Evolutionary conservation across 2,888 invertebrate genomes (phyloP).

Genomic region (Artemia sinica): DNA sequence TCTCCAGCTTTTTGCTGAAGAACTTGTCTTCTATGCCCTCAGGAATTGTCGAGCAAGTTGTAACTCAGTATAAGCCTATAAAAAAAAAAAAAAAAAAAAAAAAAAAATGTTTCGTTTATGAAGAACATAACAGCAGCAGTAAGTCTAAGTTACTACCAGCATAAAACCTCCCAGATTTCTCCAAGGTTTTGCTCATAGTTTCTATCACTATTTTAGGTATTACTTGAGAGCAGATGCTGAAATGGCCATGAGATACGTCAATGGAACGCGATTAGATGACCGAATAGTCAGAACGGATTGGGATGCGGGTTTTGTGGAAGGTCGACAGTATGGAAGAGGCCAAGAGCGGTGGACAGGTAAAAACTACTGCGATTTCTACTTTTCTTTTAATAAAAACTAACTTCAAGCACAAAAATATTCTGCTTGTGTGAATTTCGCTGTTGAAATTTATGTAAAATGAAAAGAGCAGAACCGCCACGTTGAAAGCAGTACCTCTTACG

Average conservation of each 20-base stretch:
- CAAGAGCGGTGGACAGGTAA: constrained; percentile 90
- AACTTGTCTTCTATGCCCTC: too few relatives aligned
- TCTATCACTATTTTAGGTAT: constrained; percentile 30
- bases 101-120: too few relatives aligned
- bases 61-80: too few relatives aligned
- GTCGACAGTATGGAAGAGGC: constrained; percentile 91
- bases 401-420: constrained; percentile 11
- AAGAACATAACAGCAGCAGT: too few relatives aligned
- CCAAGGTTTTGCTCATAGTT: not conserved
- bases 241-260: constrained; percentile 55
- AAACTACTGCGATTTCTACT: not conserved
- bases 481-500: not conserved
- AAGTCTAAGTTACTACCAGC: too few relatives aligned
- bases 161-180: too few relatives aligned
- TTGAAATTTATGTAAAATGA: not conserved
- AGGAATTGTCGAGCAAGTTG: too few relatives aligned
- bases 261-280: constrained; percentile 90
- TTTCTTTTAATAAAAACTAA: not conserved
- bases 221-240: constrained; percentile 39
- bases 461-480: not conserved
- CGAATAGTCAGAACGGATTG: constrained; percentile 92
- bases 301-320: constrained; percentile 98
- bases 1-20: too few relatives aligned
- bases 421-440: not conserved
- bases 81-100: too few relatives aligned